These are phyloP conservation scores for Papilio gigon DNA, from an alignment of 2,888 invertebrate genomes.

Conservation along the genomic window DNA sequence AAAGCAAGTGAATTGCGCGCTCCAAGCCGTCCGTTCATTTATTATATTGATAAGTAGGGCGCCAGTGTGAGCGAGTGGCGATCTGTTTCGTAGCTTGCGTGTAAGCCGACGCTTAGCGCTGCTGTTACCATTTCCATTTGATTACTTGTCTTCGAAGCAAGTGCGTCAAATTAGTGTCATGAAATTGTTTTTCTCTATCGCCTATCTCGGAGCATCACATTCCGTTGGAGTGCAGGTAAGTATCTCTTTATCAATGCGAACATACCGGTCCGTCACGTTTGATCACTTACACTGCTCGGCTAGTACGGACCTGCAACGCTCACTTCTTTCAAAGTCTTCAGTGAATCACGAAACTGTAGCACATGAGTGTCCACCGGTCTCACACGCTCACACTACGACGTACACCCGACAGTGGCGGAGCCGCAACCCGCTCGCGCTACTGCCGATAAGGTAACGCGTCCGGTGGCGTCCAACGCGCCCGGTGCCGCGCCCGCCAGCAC, in stretches of 20 bases:
- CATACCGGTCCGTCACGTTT: neutral
- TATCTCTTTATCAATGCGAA: neutral
- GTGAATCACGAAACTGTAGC: neutral
- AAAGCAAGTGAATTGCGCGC: slow-evolving; percentile 26
- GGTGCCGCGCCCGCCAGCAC: neutral
- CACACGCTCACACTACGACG: slow-evolving; percentile 17
- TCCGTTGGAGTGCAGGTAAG: neutral
- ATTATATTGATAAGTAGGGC: neutral
- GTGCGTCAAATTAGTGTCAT: neutral
- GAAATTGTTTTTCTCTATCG: neutral
- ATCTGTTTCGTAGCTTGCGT: neutral
- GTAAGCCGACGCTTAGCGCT: neutral
- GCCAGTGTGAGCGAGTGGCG: slow-evolving; percentile 19
- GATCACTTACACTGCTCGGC: neutral
- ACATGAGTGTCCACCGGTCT: neutral
- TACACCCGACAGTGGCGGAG: neutral
- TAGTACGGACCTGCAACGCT: neutral
- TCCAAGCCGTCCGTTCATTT: slow-evolving; percentile 13
- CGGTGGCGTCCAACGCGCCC: neutral
- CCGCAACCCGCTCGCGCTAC: neutral
- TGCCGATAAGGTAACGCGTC: neutral
- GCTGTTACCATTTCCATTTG: neutral
- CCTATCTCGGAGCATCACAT: neutral
- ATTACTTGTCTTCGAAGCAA: neutral
- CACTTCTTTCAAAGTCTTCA: neutral